phyloP scores from a whole-genome alignment of 2,888 invertebrate genomes.

The Euclidia mi region DNA sequence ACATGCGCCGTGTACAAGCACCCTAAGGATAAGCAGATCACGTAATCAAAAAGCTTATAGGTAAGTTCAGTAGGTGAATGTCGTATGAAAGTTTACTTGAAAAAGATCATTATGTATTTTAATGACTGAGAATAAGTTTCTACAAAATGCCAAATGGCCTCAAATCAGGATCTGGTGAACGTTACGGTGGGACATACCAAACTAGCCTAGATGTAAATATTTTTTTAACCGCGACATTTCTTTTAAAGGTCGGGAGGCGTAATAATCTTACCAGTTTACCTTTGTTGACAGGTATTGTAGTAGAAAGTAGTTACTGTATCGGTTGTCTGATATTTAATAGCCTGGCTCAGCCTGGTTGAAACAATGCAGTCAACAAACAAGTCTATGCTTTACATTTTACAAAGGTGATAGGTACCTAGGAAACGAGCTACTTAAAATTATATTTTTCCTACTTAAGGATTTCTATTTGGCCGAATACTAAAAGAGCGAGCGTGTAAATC shows the following conservation, averaged over 20 bases:
- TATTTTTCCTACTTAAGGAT: too few species aligned
- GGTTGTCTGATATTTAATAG: too few species aligned
- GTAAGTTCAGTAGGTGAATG: constrained; percentile 59
- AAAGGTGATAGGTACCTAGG: too few species aligned
- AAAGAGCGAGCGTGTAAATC: too few species aligned
- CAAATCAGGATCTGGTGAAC: neutral
- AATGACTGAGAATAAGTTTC: constrained; percentile 2
- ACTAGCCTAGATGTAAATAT: neutral
- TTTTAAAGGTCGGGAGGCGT: constrained; percentile 6
- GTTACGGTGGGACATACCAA: neutral
- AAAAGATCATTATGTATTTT: constrained; percentile 25
- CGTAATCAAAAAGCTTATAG: constrained; percentile 31
- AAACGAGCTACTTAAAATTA: too few species aligned
- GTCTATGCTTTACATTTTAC: too few species aligned
- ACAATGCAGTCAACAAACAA: too few species aligned
- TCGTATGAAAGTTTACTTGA: constrained; percentile 52
- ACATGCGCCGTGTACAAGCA: too few species aligned
- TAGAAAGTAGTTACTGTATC: constrained; percentile 42
- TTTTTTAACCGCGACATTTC: neutral
- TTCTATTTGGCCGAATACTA: too few species aligned
- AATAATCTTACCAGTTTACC: constrained; percentile 17
- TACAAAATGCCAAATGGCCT: neutral
- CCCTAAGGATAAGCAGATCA: constrained; percentile 32
- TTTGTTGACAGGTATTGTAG: constrained; percentile 18
- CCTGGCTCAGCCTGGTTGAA: too few species aligned